Evolutionary conservation across 2,113 vertebrate species (phyloP).

Genomic region (Cottus gobio): DNA sequence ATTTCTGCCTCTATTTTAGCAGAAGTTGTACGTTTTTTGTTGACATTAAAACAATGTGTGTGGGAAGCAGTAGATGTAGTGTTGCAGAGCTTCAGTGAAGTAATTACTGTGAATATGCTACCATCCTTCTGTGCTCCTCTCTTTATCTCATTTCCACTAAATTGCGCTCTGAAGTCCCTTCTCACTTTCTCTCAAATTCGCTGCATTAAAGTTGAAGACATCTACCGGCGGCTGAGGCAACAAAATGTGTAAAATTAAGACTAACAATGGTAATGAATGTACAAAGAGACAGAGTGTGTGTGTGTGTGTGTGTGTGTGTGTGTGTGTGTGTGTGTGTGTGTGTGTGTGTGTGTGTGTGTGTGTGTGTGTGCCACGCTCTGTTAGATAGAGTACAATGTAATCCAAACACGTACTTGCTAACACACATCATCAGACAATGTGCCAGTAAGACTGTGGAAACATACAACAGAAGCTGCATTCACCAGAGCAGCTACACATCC

Average conservation of each 20-base stretch:
- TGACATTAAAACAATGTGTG: not conserved
- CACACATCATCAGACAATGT: not conserved
- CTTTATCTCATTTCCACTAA: constrained; percentile 18
- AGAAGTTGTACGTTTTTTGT: not conserved
- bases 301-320: not conserved
- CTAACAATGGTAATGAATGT: constrained; percentile 42
- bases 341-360: not conserved
- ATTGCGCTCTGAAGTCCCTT: constrained; percentile 11
- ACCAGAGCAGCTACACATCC: not conserved
- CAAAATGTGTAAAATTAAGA: constrained; percentile 56
- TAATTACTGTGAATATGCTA: constrained; percentile 6
- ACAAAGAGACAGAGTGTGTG: not conserved
- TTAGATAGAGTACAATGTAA: not conserved
- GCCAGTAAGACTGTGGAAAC: not conserved
- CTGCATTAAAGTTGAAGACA: constrained; percentile 44
- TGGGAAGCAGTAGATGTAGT: not conserved
- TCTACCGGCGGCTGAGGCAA: constrained; percentile 65
- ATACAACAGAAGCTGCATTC: not conserved
- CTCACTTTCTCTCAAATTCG: constrained; percentile 36
- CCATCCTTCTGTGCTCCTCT: not conserved
- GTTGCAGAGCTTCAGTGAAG: not conserved
- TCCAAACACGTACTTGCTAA: not conserved
- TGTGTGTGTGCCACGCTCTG: not conserved
- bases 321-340: not conserved
- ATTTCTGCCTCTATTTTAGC: not conserved